A percentile compares a stretch with the other conserved stretches of the same genome.
Evolutionary conservation across 1,140 invertebrate species (phyloP).

Genomic region (Charaxes varanes): DNA sequence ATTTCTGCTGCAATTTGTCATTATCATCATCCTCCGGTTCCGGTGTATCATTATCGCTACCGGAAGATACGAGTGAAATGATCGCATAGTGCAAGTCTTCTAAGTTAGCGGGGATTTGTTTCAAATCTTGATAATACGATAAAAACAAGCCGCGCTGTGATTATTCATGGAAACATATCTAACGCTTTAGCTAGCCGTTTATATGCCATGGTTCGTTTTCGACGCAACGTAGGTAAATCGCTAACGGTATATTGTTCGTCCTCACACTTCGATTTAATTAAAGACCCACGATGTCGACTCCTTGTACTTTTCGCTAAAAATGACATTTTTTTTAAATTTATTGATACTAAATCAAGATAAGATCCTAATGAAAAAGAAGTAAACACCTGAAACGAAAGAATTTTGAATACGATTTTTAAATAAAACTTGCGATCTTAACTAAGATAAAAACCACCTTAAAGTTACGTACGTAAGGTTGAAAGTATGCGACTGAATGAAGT

Average conservation of each 20-base stretch:
- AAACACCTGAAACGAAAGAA: too few species aligned
- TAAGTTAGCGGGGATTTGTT: conserved; percentile 10
- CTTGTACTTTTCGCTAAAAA: too few species aligned
- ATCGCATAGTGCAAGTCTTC: conserved; percentile 13
- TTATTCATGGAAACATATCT: conserved; percentile 1
- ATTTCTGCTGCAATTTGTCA: conserved; percentile 6
- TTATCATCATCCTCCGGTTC: conserved; percentile 15
- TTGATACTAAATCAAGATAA: too few species aligned
- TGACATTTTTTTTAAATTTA: too few species aligned
- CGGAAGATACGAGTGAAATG: conserved; percentile 9
- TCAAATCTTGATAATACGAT: conserved; percentile 14
- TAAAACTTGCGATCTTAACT: too few species aligned
- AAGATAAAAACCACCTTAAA: too few species aligned
- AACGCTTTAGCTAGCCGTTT: conserved; percentile 10
- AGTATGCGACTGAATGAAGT: too few species aligned
- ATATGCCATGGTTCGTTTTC: conserved; percentile 10
- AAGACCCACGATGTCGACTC: too few species aligned
- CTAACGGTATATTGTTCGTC: conserved; percentile 3
- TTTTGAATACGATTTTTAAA: too few species aligned
- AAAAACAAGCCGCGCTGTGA: conserved; percentile 11
- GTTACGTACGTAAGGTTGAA: too few species aligned
- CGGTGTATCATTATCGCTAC: too few species aligned
- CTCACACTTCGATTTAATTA: conserved; percentile 7
- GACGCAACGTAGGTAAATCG: conserved; percentile 10
- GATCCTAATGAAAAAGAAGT: too few species aligned